Conservation (phyloP, 2,113 vertebrate genomes). For the Pseudonaja textilis region DNA sequence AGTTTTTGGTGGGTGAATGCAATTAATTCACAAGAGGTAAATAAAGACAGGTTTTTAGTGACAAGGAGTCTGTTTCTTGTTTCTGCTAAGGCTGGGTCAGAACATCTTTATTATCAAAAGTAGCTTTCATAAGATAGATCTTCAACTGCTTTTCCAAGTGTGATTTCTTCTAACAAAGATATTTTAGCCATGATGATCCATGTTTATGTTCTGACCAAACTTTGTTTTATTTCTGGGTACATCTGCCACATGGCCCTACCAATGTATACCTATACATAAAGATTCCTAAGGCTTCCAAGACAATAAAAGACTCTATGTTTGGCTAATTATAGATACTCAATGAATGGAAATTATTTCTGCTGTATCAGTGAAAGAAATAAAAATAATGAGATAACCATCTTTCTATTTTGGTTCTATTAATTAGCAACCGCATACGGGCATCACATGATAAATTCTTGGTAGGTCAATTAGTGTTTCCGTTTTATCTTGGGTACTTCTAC, state of each 20-base stretch:
- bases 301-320: not conserved
- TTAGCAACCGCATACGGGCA: not conserved
- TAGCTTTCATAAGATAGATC: not conserved
- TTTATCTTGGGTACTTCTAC: slow-evolving; percentile 16
- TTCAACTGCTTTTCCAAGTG: not conserved
- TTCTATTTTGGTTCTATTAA: not conserved
- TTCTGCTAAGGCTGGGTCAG: no score
- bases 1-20: no score
- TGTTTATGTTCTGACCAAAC: not conserved
- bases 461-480: slow-evolving; percentile 1
- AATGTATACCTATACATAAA: not conserved
- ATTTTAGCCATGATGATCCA: not conserved
- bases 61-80: no score
- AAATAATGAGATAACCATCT: not conserved
- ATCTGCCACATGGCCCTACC: not conserved
- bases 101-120: not conserved
- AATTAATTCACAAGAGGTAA: no score
- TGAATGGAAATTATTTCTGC: not conserved
- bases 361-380: not conserved
- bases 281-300: not conserved
- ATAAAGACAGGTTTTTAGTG: no score
- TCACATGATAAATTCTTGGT: not conserved
- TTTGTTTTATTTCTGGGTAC: not conserved
- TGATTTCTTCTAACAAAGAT: not conserved
- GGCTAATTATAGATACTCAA: not conserved